phyloP scores from a whole-genome alignment of 2,888 invertebrate species.

The Thysanoteuthis rhombus region DNA sequence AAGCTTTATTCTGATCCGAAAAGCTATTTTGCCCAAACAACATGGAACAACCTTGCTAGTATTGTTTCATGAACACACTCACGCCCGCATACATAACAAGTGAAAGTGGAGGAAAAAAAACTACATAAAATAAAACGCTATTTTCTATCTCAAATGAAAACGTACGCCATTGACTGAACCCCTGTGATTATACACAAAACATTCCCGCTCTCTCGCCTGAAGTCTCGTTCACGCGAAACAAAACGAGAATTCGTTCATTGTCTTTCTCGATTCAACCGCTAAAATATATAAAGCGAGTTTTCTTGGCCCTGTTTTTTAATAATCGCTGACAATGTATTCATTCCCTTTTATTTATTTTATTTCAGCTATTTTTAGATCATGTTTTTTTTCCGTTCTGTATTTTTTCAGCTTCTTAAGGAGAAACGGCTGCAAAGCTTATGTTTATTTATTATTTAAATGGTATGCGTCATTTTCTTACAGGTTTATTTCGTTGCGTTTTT shows the following conservation, averaged over 20 bases:
- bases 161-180: neutral
- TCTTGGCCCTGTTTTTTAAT: neutral
- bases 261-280: constrained; percentile 12
- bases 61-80: neutral
- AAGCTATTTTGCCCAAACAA: neutral
- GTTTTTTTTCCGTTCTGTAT: neutral
- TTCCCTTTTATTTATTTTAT: neutral
- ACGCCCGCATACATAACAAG: neutral
- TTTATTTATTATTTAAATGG: neutral
- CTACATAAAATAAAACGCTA: neutral
- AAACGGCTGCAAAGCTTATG: neutral
- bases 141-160: neutral
- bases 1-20: neutral
- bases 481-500: neutral
- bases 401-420: neutral
- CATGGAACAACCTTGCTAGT: neutral
- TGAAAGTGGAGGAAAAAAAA: neutral
- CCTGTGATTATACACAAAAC: neutral
- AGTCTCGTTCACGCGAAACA: neutral
- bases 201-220: neutral
- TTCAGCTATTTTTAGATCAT: neutral
- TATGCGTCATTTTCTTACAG: neutral
- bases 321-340: neutral
- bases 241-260: neutral
- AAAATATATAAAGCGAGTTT: neutral